Base-by-base conservation (phyloP, 2,113 vertebrate species). In the Hemibagrus wyckioides region DNA sequence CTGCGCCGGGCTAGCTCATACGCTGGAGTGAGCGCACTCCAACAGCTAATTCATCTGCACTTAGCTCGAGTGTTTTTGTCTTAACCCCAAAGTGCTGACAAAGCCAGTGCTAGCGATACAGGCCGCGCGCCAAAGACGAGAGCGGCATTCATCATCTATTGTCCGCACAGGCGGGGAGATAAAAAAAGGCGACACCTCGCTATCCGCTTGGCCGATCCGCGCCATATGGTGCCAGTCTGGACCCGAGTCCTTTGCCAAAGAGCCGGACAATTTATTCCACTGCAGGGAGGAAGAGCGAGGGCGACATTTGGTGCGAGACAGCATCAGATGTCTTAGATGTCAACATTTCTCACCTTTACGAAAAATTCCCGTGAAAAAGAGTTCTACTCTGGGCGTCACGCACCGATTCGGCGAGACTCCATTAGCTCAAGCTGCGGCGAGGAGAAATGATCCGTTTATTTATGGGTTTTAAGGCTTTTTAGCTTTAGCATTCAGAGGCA, bases 241-340 rank as follows among this genome's bases (percentile, higher is more conserved):
- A 84, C 83, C 86, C 83, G 83, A 33, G 85, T 81, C 88, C 65
- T 50, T 87, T 92, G 89, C 87, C 92, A 91, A 92, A 91, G 86
- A 90, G 86, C 90, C 83, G 93, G 92, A 88, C 92, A 94, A 94
- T 94, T 93, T 93, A 94, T 93, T 93, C 90, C 86, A 82, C 90
- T 87, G 89, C 86, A 91, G 93, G 90, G 92, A 93, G 88, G 61
- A 36, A 90, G 89, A 92, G 91, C 80, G 90, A 91, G 93, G 91
- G 91, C 93, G 93, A 95, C 94, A 93, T 93, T 93, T 94, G 93
- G 92, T 89, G 91, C 85, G 82, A 90, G 90, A 81, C 79, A 59
- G 79, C 89, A 75, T 91, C 87, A 90, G 85, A 88, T 85, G 61
- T 88, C 93, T 92, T 87, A 90, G 92, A 86, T 93, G 93, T 84